Percentiles rank a stretch among this genome's conserved stretches.
phyloP scores from a whole-genome alignment of 1,140 invertebrate genomes.

The Phortica variegata region DNA sequence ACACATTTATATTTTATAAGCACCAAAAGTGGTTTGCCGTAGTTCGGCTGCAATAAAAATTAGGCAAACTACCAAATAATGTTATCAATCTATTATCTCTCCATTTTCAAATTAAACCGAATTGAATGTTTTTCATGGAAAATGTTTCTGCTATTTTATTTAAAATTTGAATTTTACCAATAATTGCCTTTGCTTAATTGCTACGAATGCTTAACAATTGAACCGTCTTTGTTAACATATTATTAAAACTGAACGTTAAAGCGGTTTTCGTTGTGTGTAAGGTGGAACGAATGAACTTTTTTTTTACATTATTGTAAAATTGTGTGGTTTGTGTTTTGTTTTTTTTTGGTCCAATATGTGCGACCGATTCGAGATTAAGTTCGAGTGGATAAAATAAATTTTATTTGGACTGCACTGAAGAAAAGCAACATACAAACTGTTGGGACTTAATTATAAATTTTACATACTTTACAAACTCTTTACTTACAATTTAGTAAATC shows the following conservation, averaged over 20 bases:
- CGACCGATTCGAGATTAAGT: too few relatives aligned
- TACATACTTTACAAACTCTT: constrained; percentile 49
- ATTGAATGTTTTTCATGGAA: constrained; percentile 14
- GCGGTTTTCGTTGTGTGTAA: too few relatives aligned
- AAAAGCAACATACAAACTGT: constrained; percentile 40
- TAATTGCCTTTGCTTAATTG: constrained; percentile 48
- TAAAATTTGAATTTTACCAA: constrained; percentile 49
- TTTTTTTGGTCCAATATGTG: too few relatives aligned
- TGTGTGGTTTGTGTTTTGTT: constrained; percentile 23
- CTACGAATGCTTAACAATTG: constrained; percentile 52
- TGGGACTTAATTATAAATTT: constrained; percentile 33
- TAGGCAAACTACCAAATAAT: background rate
- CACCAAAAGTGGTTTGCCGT: constrained; percentile 11
- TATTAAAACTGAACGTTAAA: too few relatives aligned
- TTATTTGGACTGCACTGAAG: too few relatives aligned
- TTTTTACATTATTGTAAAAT: constrained; percentile 13
- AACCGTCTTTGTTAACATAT: constrained; percentile 51
- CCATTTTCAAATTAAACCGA: background rate
- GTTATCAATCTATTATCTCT: too few relatives aligned
- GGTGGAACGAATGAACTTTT: constrained; percentile 41
- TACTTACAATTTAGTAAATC: constrained; percentile 23
- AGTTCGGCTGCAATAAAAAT: constrained; percentile 16
- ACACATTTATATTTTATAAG: too few relatives aligned
- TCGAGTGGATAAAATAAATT: too few relatives aligned
- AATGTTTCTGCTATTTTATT: constrained; percentile 42